Conservation (phyloP, 2,888 invertebrate genomes). For the Colostygia pectinataria region DNA sequence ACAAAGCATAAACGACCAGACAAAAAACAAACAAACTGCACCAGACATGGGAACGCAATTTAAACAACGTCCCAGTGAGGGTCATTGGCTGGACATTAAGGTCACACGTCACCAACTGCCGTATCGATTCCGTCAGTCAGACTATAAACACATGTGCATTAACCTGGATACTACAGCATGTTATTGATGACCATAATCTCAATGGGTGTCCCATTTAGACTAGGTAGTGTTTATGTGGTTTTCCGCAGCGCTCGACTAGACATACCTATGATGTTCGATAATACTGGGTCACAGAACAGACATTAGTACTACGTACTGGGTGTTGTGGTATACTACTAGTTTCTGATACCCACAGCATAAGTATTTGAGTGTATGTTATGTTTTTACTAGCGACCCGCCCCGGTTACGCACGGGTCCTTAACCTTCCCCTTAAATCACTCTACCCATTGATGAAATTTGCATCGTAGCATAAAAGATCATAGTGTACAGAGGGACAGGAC, state of each 20-base stretch:
- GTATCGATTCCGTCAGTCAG: constrained; percentile 32
- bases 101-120: constrained; percentile 25
- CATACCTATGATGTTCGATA: neutral
- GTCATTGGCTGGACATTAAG: constrained; percentile 34
- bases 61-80: constrained; percentile 21
- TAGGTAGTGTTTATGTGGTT: constrained; percentile 6
- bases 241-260: neutral
- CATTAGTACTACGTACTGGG: no score
- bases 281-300: no score
- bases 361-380: no score
- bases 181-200: constrained; percentile 14
- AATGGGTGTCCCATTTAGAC: constrained; percentile 9
- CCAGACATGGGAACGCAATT: constrained; percentile 14
- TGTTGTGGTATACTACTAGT: no score
- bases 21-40: constrained; percentile 11
- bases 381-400: no score
- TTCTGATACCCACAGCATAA: no score
- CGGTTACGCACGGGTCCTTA: no score
- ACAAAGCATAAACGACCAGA: neutral
- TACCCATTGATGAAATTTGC: no score
- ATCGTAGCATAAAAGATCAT: no score
- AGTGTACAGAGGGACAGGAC: no score
- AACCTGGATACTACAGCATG: constrained; percentile 23
- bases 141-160: constrained; percentile 25
- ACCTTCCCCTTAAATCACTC: no score